Evolutionary conservation across 2,113 vertebrate genomes (phyloP), one percentile per base, ranked within the genome.

Genomic region (Chamaetylas fuelleborni): DNA sequence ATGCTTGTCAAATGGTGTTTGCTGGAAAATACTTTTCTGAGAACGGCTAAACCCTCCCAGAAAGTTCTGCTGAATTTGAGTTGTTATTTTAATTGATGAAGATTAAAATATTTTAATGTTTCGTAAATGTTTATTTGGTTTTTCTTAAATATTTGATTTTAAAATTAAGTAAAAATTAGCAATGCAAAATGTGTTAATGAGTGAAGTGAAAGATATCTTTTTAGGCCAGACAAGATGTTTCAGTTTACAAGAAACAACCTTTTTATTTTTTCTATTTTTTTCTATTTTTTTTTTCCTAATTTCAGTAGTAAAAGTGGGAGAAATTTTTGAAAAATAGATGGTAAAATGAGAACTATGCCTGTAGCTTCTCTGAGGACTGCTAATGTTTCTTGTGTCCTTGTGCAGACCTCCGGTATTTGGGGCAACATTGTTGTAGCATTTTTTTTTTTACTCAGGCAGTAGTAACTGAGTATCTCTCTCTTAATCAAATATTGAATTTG

Each of bases 401-500:
- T 47, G 24, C 34, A 53, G 57, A 60, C 57, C 43, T 84, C 33
- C 26, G 25, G 50, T 78, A 73, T 56, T 4, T 76, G 78, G 15
- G 11, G 61, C 54, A 92, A 53, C 47, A 54, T 28, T 83, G 20
- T 60, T 89, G 72, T 80, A 81, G 60, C 54, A 51, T 86, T 92
- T 90, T 82, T 90, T 82, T 23, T 90, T 96, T 94, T 89, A 33
- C 74, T 88, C 57, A 64, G 36, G 17, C 69, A 23, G 6, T 64
- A 82, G 62, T 64, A 91, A 92, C 72, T 40, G 45, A 79, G 7
- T 87, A 64, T 67, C 43, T 89, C 25, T 61, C 58, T 86, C 65
- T 71, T 65, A 84, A 92, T 86, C 80, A 83, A 91, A 90, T 84
- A 93, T 23, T 71, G 73, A 76, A 79, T 91, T 92, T 92, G 24